A percentile compares a stretch with the other conserved stretches of the same genome.
These are phyloP conservation scores for Chrysotoxum bicinctum DNA, from an alignment of 2,888 invertebrate species.

Conservation along the genomic window DNA sequence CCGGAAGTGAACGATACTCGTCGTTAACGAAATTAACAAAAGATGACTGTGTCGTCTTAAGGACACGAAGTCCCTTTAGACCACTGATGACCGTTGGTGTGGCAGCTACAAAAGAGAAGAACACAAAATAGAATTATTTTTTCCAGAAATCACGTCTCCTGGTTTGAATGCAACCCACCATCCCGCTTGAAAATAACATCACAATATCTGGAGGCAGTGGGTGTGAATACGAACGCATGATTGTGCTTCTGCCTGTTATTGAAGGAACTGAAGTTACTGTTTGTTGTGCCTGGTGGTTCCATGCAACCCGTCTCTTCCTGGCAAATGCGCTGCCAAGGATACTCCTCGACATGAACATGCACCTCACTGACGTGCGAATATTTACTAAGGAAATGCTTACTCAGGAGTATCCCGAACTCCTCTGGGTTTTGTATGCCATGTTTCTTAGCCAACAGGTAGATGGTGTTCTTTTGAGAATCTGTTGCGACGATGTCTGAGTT, in stretches of 20 bases:
- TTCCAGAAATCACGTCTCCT: not conserved
- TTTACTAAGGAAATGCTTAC: constrained; percentile 88
- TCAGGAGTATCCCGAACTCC: constrained; percentile 88
- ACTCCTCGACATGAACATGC: constrained; percentile 87
- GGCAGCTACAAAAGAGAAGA: constrained; percentile 80
- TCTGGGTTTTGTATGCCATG: constrained; percentile 90
- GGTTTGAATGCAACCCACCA: constrained; percentile 83
- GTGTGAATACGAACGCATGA: constrained; percentile 89
- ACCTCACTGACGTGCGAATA: constrained; percentile 89
- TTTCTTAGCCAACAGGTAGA: constrained; percentile 90
- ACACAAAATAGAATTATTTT: not conserved
- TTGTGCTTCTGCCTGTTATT: constrained; percentile 84
- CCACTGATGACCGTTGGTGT: constrained; percentile 86
- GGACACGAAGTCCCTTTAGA: constrained; percentile 86
- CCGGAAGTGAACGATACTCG: constrained; percentile 89
- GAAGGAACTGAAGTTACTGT: constrained; percentile 73
- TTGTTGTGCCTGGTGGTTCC: constrained; percentile 64
- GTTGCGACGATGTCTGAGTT: constrained; percentile 91
- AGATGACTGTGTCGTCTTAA: constrained; percentile 91
- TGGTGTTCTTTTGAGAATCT: constrained; percentile 92
- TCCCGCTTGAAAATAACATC: constrained; percentile 86
- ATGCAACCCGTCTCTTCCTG: constrained; percentile 82
- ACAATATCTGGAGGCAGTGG: constrained; percentile 86
- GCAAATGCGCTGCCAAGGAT: constrained; percentile 88
- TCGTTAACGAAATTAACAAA: constrained; percentile 91